These are phyloP conservation scores for Scleropages formosus DNA, from an alignment of 2,797 vertebrate species.

Conservation along the genomic window DNA sequence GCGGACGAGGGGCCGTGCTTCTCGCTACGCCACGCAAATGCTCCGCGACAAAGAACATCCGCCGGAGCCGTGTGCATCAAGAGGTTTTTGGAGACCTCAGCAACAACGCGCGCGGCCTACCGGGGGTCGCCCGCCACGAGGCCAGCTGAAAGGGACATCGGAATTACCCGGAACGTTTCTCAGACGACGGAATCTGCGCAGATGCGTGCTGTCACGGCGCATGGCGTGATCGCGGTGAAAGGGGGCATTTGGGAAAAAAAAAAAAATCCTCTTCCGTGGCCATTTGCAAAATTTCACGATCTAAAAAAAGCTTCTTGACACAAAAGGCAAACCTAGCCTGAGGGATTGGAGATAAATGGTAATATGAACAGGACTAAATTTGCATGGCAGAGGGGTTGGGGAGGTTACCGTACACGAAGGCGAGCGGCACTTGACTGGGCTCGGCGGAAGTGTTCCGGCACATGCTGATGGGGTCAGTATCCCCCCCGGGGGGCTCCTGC, in stretches of 20 bases:
- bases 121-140: background rate
- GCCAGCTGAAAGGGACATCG: background rate
- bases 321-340: conserved; percentile 23
- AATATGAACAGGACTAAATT: conserved; percentile 17
- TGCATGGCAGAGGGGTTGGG: conserved; percentile 24
- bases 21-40: too few species aligned
- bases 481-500: background rate
- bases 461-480: too few species aligned
- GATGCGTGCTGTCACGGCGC: background rate
- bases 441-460: too few species aligned
- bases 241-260: background rate
- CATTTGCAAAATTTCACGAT: background rate
- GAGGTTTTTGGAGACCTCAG: too few species aligned
- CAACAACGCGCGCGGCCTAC: too few species aligned
- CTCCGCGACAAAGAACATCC: too few species aligned
- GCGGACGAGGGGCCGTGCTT: too few species aligned
- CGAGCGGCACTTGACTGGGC: too few species aligned
- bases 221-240: background rate
- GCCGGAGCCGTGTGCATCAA: too few species aligned
- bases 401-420: background rate
- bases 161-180: background rate
- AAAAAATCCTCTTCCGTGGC: background rate
- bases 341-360: conserved; percentile 7
- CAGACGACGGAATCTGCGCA: background rate
- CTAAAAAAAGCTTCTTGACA: background rate